phyloP scores from a whole-genome alignment of 2,797 vertebrate genomes.

The Coregonus sp. region DNA sequence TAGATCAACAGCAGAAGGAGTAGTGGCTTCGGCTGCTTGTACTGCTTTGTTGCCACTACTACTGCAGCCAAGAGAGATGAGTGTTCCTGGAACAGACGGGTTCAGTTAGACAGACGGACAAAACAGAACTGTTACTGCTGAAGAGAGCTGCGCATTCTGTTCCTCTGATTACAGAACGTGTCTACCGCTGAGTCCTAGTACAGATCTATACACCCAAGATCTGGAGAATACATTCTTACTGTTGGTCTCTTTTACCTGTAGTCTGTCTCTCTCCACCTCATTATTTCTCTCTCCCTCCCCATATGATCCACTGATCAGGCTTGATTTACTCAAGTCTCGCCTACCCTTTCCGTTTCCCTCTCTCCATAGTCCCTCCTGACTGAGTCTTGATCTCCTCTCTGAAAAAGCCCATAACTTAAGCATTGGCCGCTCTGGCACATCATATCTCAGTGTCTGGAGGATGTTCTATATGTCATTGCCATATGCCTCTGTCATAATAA shows the following conservation, averaged over 20 bases:
- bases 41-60: conserved; percentile 17
- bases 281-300: conserved; percentile 15
- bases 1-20: conserved; percentile 38
- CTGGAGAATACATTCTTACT: background rate
- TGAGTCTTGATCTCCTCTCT: conserved; percentile 26
- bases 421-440: conserved; percentile 28
- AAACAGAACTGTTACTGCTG: conserved; percentile 2
- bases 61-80: conserved; percentile 20
- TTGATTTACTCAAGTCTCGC: conserved; percentile 22
- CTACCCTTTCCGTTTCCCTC: conserved; percentile 21
- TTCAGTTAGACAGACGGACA: conserved; percentile 5
- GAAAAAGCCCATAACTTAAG: conserved; percentile 41
- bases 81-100: conserved; percentile 46
- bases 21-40: conserved; percentile 5
- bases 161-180: background rate
- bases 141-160: conserved; percentile 6
- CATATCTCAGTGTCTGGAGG: background rate
- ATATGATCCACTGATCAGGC: background rate
- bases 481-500: background rate
- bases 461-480: conserved; percentile 19
- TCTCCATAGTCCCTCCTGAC: conserved; percentile 36
- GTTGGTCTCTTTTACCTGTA: background rate
- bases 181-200: background rate
- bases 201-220: background rate
- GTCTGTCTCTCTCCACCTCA: conserved; percentile 14